Percentiles rank a stretch among this genome's conserved stretches.
phyloP scores from a whole-genome alignment of 2,888 invertebrate genomes.

The Synanthedon tipuliformis region DNA sequence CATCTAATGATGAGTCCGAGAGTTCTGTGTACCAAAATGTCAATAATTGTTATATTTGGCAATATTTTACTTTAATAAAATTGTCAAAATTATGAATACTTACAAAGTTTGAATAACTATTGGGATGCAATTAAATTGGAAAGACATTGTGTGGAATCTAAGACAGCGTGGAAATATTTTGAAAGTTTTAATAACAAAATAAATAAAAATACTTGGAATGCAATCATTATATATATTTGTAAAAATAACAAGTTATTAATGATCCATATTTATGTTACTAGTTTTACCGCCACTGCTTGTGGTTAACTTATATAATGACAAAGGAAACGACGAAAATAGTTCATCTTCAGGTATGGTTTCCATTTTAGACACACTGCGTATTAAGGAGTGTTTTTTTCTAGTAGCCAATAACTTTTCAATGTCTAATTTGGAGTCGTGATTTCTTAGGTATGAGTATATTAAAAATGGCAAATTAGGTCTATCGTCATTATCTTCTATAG shows the following conservation, averaged over 20 bases:
- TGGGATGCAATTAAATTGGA: no score
- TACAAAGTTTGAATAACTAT: no score
- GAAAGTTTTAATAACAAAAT: no score
- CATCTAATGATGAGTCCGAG: slow-evolving; percentile 34
- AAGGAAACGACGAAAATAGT: slow-evolving; percentile 13
- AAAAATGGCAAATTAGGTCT: slow-evolving; percentile 26
- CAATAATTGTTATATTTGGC: neutral
- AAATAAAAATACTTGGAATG: no score
- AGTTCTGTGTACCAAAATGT: slow-evolving; percentile 18
- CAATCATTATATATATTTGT: no score
- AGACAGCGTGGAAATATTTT: no score
- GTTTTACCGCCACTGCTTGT: no score
- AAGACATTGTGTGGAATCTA: no score
- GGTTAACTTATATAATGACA: neutral
- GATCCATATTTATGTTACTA: no score
- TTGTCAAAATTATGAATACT: no score
- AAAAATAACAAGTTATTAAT: no score
- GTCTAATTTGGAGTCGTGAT: slow-evolving; percentile 22
- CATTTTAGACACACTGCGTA: slow-evolving; percentile 39
- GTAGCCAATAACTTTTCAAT: slow-evolving; percentile 20
- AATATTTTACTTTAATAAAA: slow-evolving; percentile 1
- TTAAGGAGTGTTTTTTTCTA: slow-evolving; percentile 32
- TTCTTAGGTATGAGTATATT: slow-evolving; percentile 33
- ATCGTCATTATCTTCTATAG: slow-evolving; percentile 15
- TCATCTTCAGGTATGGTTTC: slow-evolving; percentile 40